Conservation (phyloP, 2,113 vertebrate genomes). For the Rissa tridactyla region DNA sequence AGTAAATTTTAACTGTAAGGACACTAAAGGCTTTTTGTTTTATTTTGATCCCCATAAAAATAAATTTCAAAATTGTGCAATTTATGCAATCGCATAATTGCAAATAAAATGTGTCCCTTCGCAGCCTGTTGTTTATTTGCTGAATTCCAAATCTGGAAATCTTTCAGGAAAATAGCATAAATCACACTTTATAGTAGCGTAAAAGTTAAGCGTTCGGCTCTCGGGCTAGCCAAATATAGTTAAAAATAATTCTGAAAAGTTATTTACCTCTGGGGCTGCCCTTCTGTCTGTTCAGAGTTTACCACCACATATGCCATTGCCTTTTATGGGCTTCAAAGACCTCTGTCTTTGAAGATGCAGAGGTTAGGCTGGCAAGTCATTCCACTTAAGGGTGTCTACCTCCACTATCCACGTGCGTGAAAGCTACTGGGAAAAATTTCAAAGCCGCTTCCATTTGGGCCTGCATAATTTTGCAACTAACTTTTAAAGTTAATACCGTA, state of each 20-base stretch:
- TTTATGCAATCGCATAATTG: not conserved
- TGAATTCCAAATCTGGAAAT: constrained; percentile 1
- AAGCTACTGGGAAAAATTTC: constrained; percentile 16
- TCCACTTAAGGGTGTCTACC: constrained; percentile 5
- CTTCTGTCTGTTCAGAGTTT: not conserved
- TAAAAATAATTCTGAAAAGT: constrained; percentile 16
- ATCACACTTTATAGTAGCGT: not conserved
- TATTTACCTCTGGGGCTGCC: constrained; percentile 2
- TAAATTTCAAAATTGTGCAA: not conserved
- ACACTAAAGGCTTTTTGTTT: not conserved
- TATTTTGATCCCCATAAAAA: not conserved
- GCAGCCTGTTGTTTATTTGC: not conserved
- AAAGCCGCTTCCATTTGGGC: constrained; percentile 5
- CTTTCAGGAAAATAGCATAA: constrained; percentile 1
- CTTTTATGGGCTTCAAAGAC: constrained; percentile 38
- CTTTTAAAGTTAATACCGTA: constrained; percentile 11
- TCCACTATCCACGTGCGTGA: not conserved
- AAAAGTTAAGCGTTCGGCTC: not conserved
- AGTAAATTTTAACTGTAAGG: not conserved
- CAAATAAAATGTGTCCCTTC: not conserved
- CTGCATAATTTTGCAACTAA: not conserved
- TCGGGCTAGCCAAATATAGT: not conserved
- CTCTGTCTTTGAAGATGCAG: not conserved
- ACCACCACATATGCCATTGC: not conserved
- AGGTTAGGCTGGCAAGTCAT: not conserved